phyloP scores from a whole-genome alignment of 2,113 vertebrate genomes.

The Hippocampus mohnikei region DNA sequence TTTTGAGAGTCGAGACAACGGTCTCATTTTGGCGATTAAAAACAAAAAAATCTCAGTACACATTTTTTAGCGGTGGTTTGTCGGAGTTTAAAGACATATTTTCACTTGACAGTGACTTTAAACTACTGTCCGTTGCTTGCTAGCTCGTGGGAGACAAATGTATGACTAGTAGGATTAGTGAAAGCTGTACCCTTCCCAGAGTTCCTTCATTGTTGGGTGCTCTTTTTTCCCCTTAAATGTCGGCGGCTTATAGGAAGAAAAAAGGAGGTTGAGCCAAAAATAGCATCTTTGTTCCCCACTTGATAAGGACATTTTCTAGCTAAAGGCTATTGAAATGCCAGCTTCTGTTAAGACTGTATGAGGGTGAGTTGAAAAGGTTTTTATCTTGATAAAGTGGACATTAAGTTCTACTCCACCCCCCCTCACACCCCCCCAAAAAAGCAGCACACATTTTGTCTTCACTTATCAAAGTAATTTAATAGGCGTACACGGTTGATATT shows the following conservation, averaged over 20 bases:
- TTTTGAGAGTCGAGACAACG: too few species aligned
- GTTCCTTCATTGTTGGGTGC: neutral
- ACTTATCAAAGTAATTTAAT: neutral
- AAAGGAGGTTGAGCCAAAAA: neutral
- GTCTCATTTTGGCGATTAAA: too few species aligned
- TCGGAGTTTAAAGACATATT: too few species aligned
- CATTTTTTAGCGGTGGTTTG: too few species aligned
- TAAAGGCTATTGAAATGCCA: neutral
- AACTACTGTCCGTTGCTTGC: neutral
- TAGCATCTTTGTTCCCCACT: neutral
- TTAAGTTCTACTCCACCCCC: neutral
- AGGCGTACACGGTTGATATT: neutral
- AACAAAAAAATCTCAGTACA: too few species aligned
- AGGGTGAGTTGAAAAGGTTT: neutral
- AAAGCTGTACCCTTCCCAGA: neutral
- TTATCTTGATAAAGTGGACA: neutral
- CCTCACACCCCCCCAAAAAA: too few species aligned
- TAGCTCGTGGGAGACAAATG: neutral
- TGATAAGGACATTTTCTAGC: slow-evolving; percentile 1
- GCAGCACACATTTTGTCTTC: neutral
- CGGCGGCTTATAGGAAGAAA: neutral
- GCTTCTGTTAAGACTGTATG: neutral
- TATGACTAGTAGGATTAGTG: neutral
- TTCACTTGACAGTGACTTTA: too few species aligned
- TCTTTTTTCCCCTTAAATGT: neutral